Evolutionary conservation across 1,140 invertebrate species (phyloP).

Genomic region (Idris sp.): DNA sequence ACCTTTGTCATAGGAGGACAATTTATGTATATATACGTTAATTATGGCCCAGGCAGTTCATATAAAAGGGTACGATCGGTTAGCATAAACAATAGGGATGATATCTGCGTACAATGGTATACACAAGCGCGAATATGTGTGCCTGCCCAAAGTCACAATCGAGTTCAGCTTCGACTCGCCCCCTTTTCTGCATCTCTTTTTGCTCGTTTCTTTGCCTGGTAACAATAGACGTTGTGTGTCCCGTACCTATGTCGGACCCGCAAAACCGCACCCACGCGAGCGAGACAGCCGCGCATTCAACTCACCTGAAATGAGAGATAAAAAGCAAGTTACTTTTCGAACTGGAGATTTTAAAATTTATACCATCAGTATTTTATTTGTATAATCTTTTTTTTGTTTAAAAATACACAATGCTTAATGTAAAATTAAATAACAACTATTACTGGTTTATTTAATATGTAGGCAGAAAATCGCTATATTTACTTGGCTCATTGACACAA

Average conservation of each 20-base stretch:
- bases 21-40: constrained; percentile 58
- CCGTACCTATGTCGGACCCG: constrained; percentile 30
- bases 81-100: constrained; percentile 57
- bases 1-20: constrained; percentile 46
- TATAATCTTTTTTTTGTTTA: too few relatives aligned
- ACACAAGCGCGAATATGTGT: constrained; percentile 28
- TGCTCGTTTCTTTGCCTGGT: constrained; percentile 27
- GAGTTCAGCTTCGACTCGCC: constrained; percentile 37
- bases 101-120: constrained; percentile 53
- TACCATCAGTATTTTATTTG: too few relatives aligned
- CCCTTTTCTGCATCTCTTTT: constrained; percentile 48
- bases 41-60: constrained; percentile 47
- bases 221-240: constrained; percentile 54
- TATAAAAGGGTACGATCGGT: constrained; percentile 38
- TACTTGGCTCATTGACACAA: too few relatives aligned
- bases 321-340: too few relatives aligned
- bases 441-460: too few relatives aligned
- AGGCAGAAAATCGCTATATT: too few relatives aligned
- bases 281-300: constrained; percentile 39
- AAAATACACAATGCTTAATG: too few relatives aligned
- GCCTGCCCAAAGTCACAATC: constrained; percentile 36
- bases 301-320: constrained; percentile 34
- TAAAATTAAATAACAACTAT: too few relatives aligned
- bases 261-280: constrained; percentile 55
- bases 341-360: too few relatives aligned